phyloP scores from a whole-genome alignment of 2,797 vertebrate species.

The Harpagifer antarcticus region DNA sequence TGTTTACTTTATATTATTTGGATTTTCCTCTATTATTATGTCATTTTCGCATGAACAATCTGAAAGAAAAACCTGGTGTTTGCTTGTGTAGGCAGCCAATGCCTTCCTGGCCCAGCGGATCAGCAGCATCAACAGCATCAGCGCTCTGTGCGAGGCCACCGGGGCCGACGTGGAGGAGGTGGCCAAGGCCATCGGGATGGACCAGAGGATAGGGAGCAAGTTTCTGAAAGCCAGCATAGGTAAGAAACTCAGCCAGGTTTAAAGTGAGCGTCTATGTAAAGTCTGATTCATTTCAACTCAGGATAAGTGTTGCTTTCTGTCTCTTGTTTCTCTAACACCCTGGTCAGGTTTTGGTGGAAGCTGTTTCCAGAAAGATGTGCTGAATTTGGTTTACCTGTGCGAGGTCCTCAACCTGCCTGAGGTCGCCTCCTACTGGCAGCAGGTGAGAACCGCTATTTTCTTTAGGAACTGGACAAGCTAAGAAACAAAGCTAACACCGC shows the following conservation, averaged over 20 bases:
- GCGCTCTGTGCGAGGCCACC: conserved; percentile 96
- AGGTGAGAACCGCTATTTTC: conserved; percentile 83
- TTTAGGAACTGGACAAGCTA: no score
- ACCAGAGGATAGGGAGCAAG: conserved; percentile 98
- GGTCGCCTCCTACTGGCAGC: conserved; percentile 98
- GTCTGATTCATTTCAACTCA: background rate
- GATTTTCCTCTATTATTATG: background rate
- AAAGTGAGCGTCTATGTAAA: background rate
- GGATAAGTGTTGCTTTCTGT: background rate
- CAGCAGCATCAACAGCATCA: conserved; percentile 99
- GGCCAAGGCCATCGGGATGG: conserved; percentile 96
- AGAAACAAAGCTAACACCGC: no score
- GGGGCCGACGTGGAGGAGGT: conserved; percentile 98
- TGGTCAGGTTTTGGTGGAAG: conserved; percentile 95
- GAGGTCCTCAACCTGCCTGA: conserved; percentile 97
- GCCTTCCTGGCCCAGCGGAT: conserved; percentile 98
- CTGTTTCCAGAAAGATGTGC: conserved; percentile 98
- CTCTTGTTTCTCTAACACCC: background rate
- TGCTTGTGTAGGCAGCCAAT: conserved; percentile 90
- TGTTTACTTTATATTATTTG: background rate
- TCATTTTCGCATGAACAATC: background rate
- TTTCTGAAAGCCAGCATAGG: conserved; percentile 98
- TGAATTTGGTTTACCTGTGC: conserved; percentile 97
- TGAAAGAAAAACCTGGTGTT: background rate
- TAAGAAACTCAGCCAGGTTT: conserved; percentile 67